Conservation (phyloP, 1,140 invertebrate genomes). For the Lineus longissimus region DNA sequence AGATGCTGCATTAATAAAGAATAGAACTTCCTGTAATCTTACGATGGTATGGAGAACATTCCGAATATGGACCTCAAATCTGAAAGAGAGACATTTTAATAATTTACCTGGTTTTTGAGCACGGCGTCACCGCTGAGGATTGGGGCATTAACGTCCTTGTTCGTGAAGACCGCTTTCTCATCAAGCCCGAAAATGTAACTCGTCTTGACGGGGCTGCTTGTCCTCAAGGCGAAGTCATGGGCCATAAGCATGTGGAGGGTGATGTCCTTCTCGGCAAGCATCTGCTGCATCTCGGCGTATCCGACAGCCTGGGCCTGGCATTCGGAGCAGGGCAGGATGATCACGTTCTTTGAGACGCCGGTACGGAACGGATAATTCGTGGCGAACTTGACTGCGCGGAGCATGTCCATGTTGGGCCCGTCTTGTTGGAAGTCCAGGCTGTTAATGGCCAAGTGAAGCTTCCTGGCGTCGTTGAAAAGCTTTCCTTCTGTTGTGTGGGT, state of each 20-base stretch:
- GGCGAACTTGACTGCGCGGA: constrained; percentile 71
- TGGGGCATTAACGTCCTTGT: constrained; percentile 64
- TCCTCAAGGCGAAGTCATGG: constrained; percentile 26
- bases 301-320: constrained; percentile 68
- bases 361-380: constrained; percentile 74
- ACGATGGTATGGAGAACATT: too few species aligned
- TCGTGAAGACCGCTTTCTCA: constrained; percentile 68
- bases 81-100: too few species aligned
- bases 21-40: too few species aligned
- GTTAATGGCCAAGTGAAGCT: constrained; percentile 40
- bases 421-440: constrained; percentile 26
- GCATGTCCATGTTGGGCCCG: constrained; percentile 39
- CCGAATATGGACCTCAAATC: too few species aligned
- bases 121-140: constrained; percentile 66
- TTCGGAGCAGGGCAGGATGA: constrained; percentile 74
- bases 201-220: constrained; percentile 14
- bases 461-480: constrained; percentile 47
- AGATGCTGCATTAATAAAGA: too few species aligned
- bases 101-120: constrained; percentile 52
- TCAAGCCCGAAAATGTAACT: constrained; percentile 63
- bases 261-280: constrained; percentile 71
- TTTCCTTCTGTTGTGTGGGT: constrained; percentile 56
- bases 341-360: constrained; percentile 77
- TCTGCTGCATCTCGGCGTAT: constrained; percentile 71
- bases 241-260: constrained; percentile 77